Conservation (phyloP, 2,797 vertebrate genomes). For the Acomys russatus region DNA sequence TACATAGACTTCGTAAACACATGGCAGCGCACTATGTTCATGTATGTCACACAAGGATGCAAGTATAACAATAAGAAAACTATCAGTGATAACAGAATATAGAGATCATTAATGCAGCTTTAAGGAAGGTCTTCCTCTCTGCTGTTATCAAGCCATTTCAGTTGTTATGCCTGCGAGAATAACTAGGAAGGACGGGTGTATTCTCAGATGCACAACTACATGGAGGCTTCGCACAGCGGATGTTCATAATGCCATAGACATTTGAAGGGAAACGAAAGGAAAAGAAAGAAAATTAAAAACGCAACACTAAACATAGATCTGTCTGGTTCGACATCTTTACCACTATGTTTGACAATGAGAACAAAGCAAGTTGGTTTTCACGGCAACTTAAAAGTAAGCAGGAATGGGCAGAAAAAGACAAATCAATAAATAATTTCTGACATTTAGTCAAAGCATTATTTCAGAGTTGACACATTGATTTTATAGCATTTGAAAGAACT, state of each 20-base stretch:
- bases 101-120: neutral
- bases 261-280: neutral
- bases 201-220: neutral
- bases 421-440: constrained; percentile 56
- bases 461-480: constrained; percentile 58
- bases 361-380: neutral
- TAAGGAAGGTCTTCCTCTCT: neutral
- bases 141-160: neutral
- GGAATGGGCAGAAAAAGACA: neutral
- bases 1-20: neutral
- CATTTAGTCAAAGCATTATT: constrained; percentile 59
- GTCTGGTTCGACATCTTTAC: neutral
- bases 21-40: neutral
- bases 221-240: neutral
- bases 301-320: constrained; percentile 22
- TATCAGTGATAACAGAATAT: neutral
- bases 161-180: constrained; percentile 8
- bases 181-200: neutral
- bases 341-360: neutral
- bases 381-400: constrained; percentile 8
- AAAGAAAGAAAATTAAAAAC: constrained; percentile 1
- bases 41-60: neutral
- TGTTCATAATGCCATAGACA: neutral
- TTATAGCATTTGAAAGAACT: constrained; percentile 17
- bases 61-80: neutral